Evolutionary conservation across 2,113 vertebrate genomes (phyloP).

Genomic region (Vimba vimba): DNA sequence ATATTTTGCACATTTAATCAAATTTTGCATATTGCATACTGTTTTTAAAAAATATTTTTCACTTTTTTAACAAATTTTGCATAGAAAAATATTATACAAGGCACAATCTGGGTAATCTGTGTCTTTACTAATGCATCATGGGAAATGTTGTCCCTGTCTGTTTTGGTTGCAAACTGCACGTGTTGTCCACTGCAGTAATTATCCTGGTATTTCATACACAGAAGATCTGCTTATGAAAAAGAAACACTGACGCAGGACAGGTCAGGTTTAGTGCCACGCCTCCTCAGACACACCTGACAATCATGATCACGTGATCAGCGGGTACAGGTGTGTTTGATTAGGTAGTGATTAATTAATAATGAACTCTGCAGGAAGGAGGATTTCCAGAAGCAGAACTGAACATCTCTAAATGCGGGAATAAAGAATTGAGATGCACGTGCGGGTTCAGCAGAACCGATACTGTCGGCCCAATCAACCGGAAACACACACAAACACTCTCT

Average conservation of each 20-base stretch:
- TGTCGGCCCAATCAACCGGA: background rate
- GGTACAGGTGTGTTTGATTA: background rate
- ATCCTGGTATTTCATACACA: background rate
- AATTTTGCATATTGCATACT: background rate
- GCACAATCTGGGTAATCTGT: background rate
- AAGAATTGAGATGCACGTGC: background rate
- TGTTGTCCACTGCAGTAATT: too few species aligned
- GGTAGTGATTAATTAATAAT: background rate
- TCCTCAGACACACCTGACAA: background rate
- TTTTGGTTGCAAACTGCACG: background rate
- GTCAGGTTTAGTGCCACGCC: background rate
- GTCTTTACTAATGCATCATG: background rate
- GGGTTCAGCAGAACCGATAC: background rate
- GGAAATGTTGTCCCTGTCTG: background rate
- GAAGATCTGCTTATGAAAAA: background rate
- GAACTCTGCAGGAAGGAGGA: background rate
- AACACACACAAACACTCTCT: background rate
- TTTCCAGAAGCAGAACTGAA: background rate
- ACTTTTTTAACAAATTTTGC: background rate
- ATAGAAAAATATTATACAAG: background rate
- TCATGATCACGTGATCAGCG: background rate
- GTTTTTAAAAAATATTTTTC: too few species aligned
- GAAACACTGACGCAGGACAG: background rate
- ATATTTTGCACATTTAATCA: background rate
- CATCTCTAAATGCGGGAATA: background rate